Evolutionary conservation across 2,888 invertebrate genomes (phyloP), one percentile per base, ranked within the genome.

Genomic region (Agelastica alni): DNA sequence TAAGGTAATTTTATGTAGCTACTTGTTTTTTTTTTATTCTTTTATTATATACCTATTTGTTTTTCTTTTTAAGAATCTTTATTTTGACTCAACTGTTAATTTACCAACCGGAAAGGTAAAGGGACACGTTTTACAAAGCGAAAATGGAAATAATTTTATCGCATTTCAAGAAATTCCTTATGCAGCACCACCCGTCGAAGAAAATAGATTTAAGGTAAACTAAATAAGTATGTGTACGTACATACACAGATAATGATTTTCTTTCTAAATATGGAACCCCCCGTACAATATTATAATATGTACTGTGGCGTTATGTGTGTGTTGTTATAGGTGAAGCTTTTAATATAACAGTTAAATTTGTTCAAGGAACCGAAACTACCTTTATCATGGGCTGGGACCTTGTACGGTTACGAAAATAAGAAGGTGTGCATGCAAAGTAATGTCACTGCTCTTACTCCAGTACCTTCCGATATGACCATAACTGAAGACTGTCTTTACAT

Each of bases 401-500:
- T 56, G 17, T 39, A 66, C 26, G 55, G 64, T 3, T 51, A 57
- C 0, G 16, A 56, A 32, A 62, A 62, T 37, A 59, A 44, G 13
- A 56, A 61, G 43, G 62, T 62, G 7, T 67, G 67, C 12, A 51
- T 55, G 55, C 55, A 55, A 20, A 36, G 14, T 12, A 55, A 51
- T 9, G 41, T 41, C 5, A 41, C 46, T 7, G 55, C 55, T 6
- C 14, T 55, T n/a, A 55, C 55, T 10, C 46, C 41, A 4, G 55
- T 55, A 31, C 55, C 55, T 13, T 30, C 39, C 7, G 41, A 45
- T 6, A 46, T 55, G 51, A 42, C 17, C 14, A 51, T 51, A 30
- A 57, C 41, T 34, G 67, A 67, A 47, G 65, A 67, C 39, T 67
- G 67, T 56, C 46, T 67, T 9, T 66, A 56, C 34, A 16, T 67